These are phyloP conservation scores for Abrostola tripartita DNA, from an alignment of 2,888 invertebrate genomes.

Conservation along the genomic window DNA sequence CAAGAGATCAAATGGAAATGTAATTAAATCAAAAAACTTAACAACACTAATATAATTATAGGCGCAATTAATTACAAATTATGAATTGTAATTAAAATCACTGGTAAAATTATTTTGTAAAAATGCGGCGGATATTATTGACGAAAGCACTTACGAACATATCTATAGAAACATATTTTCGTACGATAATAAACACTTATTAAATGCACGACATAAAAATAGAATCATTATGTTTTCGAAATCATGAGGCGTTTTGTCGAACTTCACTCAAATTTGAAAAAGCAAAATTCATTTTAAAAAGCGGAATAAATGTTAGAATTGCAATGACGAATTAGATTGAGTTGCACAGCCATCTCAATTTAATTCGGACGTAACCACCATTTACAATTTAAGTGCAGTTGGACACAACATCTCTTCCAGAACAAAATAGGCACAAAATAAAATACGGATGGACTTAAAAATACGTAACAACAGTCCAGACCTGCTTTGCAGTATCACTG, in stretches of 20 bases:
- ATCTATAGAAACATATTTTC: slow-evolving; percentile 53
- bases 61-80: slow-evolving; percentile 40
- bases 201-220: slow-evolving; percentile 50
- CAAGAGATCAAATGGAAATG: slow-evolving; percentile 85
- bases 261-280: slow-evolving; percentile 85
- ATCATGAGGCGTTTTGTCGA: slow-evolving; percentile 81
- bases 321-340: slow-evolving; percentile 67
- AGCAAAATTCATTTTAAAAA: slow-evolving; percentile 75
- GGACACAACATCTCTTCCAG: slow-evolving; percentile 84
- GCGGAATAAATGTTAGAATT: slow-evolving; percentile 70
- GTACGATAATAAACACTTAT: slow-evolving; percentile 39
- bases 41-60: slow-evolving; percentile 72
- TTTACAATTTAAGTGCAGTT: slow-evolving; percentile 87
- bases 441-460: slow-evolving; percentile 84
- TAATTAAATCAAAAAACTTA: slow-evolving; percentile 82
- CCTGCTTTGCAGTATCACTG: slow-evolving; percentile 87
- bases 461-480: slow-evolving; percentile 86
- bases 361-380: slow-evolving; percentile 78
- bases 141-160: slow-evolving; percentile 58
- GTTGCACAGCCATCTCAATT: slow-evolving; percentile 60
- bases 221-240: slow-evolving; percentile 41
- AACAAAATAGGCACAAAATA: slow-evolving; percentile 64
- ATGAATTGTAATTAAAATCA: slow-evolving; percentile 46
- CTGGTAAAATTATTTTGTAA: slow-evolving; percentile 50
- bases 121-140: slow-evolving; percentile 47